Base-by-base conservation (phyloP, 2,888 invertebrate species). In the Scaptomyza cyrtandrae region DNA sequence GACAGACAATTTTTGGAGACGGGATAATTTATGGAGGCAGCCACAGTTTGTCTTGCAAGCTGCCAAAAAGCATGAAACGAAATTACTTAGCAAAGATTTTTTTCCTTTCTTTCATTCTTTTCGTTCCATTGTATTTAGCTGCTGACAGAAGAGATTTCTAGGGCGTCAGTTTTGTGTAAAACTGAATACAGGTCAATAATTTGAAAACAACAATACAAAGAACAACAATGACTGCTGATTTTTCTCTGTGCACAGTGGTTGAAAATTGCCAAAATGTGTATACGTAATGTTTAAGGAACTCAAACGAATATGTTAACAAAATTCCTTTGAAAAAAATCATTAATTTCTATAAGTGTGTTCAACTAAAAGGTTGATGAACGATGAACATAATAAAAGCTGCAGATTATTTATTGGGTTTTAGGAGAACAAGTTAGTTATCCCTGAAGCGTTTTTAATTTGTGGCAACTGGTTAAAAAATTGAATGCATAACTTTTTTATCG, bases 1-100 rank as follows among this genome's bases (percentile, higher is more conserved):
- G 52, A 29, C 59, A 65, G 65, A 74, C 71, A 75, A 75, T 79
- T 75, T 69, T n/a, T n/a, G n/a, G n/a, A n/a, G n/a, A n/a, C n/a
- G n/a, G n/a, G n/a, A n/a, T n/a, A n/a, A n/a, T n/a, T n/a, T n/a
- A n/a, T n/a, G n/a, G n/a, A n/a, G n/a, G n/a, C n/a, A n/a, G 56
- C 5, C 41, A 9, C 3, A 63, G 70, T 77, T 67, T 60, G 31
- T 55, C 57, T 62, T 68, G n/a, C 7, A 9, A 16, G 9, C 24
- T 56, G 37, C 29, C 45, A 39, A 57, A 27, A 39, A 60, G 50
- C 43, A 7, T 24, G 13, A 46, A 60, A 48, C 43, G 63, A 57
- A 73, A 73, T 72, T 67, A 72, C 58, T 55, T 58, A 48, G 14
- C 70, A 45, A 29, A 33, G 55, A 59, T 44, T 14, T 33, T 14